Evolutionary conservation across 2,888 invertebrate genomes (phyloP), one percentile per base, ranked within the genome.

Genomic region (Scaptomyza tumidula): DNA sequence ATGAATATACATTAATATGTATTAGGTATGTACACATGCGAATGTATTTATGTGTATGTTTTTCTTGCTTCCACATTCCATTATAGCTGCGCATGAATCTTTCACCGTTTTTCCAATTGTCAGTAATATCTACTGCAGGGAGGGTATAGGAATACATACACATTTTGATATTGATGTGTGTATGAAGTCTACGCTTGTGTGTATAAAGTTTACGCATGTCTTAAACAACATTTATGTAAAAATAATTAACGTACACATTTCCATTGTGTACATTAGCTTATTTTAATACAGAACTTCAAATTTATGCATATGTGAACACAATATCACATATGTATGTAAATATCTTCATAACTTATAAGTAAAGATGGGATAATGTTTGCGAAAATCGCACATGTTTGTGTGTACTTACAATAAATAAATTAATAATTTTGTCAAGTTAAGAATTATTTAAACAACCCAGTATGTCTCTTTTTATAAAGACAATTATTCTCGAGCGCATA

Each of bases 61-160:
- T 48, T 60, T 68, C 37, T 69, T 60, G 48, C 48, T 75, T 65
- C 68, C 70, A 71, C 49, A 63, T 66, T 80, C 65, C 68, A 82
- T 60, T 68, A 72, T 64, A 41, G 66, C 57, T 76, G 78, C 78
- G 78, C 78, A 78, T 80, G 78, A 43, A 69, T 78, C 60, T 79
- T 75, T 52, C 68, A 80, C 60, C 48, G 58, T 45, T 63, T 68
- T 80, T 72, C 66, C 77, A 80, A 69, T 69, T 64, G 54, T 41
- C 50, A 55, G 62, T 75, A 72, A 60, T 56, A 33, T 58, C 45
- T 50, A 24, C 19, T 31, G 37, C 35, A 49, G 43, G 65, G 46
- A 27, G 16, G 29, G 35, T 35, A 59, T 44, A 31, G 31, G 41
- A 65, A 59, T 39, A 58, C 44, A 41, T 41, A 58, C 52, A 24